Base-by-base conservation (phyloP, 2,113 vertebrate genomes). In the Brachionichthys hirsutus region DNA sequence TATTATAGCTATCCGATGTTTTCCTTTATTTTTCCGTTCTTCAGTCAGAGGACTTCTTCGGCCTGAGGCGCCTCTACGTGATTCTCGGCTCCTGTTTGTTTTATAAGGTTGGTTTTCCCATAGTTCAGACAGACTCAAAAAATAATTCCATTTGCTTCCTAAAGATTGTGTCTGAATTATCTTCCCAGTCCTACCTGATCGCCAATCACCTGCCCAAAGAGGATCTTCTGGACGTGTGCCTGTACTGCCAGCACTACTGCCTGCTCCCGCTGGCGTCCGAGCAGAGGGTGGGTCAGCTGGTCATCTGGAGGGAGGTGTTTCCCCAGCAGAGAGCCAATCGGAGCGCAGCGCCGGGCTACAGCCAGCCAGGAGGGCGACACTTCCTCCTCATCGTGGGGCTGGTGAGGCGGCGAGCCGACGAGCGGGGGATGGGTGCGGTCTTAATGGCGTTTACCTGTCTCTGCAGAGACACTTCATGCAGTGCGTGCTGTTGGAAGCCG, bases 251-350 rank as follows among this genome's bases (percentile, higher is more conserved):
- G 71, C 94, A 97, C 75, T 91, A 95, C 68, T 92, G 94, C 51
- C 91, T 98, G 46, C 88, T 98, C 69, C 89, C 94, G 0, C 87
- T 97, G 87, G 92, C 92, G 15, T 91, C 93, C 0, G 93, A 93
- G 64, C 93, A 92, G 77, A 91, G 91, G 3, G 88, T 97, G 24
- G 92, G 92, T 18, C 97, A 98, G 84, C 75, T 98, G 68, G 93
- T 99, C 73, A 86, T 99, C 67, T 99, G 96, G 97, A 83, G 94
- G 74, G 95, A 98, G 75, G 94, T 98, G 18, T 99, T 98, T 73
- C 95, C 94, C 1, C 89, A 91, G 47, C 85, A 86, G 65, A 77
- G 85, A 52, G 73, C 66, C 0, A 53, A 22, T 6, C 4, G 35
- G 18, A 10, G 40, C 60, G 1, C 55, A 0, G 36, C 45, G 0